Base-by-base conservation (phyloP, 2,113 vertebrate genomes). In the Tachycineta bicolor region DNA sequence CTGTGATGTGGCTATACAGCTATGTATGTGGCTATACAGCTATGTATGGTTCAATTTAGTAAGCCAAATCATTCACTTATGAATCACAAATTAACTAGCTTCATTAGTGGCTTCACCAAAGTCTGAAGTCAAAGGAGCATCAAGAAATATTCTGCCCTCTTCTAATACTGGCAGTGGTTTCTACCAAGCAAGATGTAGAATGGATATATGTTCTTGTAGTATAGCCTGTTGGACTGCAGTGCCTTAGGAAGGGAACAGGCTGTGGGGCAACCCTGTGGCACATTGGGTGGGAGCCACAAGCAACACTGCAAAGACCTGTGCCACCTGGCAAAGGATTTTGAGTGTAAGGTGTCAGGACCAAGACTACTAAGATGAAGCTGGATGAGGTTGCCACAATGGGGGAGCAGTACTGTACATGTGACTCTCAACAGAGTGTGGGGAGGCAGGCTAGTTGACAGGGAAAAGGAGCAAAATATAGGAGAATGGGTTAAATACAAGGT, bases 201-300 rank as follows among this genome's bases (percentile, higher is more conserved):
- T 34, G 18, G 5, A 12, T 59, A 2, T 12, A 10, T 24, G 11
- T 47, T 83, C n/a, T 39, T 24, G 25, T 18, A 67, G 22, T 29
- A 34, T 14, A 89, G 39, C 37, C 34, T 58, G 8, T n/a, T 25
- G 33, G 65, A 44, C 52, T 63, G 22, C 5, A 22, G 33, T 59
- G 34, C 29, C 59, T 84, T 22, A 43, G 52, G 23, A 77, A 21
- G 17, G 25, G 12, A 31, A 58, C 15, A 26, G 17, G n/a, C 20
- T 83, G 65, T 55, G 47, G 23, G 23, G 24, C 23, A 70, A 23
- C 9, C 77, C 33, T 53, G n/a, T 21, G 23, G 4, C 41, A 37
- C 9, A 64, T 14, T 0, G 0, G 16, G 17, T 3, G 2, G 14
- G 44, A 94, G n/a, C 31, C 50, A 37, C 11, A 15, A 58, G 50